These are phyloP conservation scores for Loxodonta africana DNA, from an alignment of 2,113 vertebrate species.

Conservation along the genomic window DNA sequence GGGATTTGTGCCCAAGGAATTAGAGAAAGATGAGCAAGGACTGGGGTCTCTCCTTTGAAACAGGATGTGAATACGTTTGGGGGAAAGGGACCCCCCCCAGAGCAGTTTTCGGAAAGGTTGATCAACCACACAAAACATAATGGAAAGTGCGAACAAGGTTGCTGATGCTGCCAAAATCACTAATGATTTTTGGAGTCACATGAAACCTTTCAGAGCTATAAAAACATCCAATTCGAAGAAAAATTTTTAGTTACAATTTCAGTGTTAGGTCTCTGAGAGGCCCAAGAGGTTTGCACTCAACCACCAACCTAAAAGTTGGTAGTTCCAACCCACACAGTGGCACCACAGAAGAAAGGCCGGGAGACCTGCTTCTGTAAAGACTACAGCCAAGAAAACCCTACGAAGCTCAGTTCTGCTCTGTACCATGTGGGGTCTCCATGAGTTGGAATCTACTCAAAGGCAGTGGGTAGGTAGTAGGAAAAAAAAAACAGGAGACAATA, in stretches of 20 bases:
- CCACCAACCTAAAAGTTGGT: background rate
- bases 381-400: no score
- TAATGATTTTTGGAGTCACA: background rate
- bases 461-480: background rate
- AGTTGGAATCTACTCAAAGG: background rate
- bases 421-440: no score
- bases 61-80: no score
- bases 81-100: background rate
- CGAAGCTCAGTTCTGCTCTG: no score
- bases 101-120: background rate
- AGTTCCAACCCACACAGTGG: background rate
- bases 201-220: background rate
- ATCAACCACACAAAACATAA: rapidly evolving
- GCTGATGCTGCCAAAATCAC: background rate
- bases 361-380: no score
- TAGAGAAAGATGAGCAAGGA: background rate
- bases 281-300: background rate
- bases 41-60: background rate
- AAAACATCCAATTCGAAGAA: background rate
- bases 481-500: background rate
- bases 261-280: rapidly evolving
- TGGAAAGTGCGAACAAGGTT: rapidly evolving
- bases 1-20: background rate
- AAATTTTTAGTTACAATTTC: no score
- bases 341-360: background rate